Evolutionary conservation across 2,113 vertebrate genomes (phyloP).

Genomic region (Ciconia boyciana): DNA sequence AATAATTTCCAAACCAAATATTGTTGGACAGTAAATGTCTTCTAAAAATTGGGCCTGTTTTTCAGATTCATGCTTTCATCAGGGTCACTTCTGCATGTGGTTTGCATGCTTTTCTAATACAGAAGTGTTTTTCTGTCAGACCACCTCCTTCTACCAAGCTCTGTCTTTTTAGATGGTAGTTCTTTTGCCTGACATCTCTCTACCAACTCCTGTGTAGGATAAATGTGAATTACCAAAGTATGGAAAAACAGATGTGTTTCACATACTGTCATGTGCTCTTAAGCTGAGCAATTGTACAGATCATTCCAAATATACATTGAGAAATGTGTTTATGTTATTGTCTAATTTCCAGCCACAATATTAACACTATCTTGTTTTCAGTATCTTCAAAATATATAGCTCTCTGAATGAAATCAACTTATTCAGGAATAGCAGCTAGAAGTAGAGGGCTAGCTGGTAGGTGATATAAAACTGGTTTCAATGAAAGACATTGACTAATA

Average conservation of each 20-base stretch:
- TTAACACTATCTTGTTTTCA: not conserved
- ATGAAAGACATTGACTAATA: not conserved
- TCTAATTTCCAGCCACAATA: not conserved
- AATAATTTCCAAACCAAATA: not conserved
- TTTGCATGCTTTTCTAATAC: not conserved
- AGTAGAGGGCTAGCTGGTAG: not conserved
- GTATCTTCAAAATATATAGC: not conserved
- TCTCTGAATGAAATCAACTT: not conserved
- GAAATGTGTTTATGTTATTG: not conserved
- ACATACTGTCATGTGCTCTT: not conserved
- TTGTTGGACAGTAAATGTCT: not conserved
- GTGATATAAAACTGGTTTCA: not conserved
- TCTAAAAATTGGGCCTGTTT: not conserved
- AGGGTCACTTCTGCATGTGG: not conserved
- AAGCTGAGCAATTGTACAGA: not conserved
- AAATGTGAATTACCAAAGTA: not conserved
- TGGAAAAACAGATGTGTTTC: not conserved
- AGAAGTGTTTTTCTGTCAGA: not conserved
- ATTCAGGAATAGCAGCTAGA: not conserved
- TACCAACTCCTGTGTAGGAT: not conserved
- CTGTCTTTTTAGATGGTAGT: not conserved
- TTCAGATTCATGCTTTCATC: not conserved
- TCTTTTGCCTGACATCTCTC: not conserved
- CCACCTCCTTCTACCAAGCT: not conserved
- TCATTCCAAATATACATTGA: not conserved